Percentiles rank a stretch among this genome's conserved stretches.
phyloP scores from a whole-genome alignment of 2,888 invertebrate genomes.

The Leptinotarsa rubiginosa region DNA sequence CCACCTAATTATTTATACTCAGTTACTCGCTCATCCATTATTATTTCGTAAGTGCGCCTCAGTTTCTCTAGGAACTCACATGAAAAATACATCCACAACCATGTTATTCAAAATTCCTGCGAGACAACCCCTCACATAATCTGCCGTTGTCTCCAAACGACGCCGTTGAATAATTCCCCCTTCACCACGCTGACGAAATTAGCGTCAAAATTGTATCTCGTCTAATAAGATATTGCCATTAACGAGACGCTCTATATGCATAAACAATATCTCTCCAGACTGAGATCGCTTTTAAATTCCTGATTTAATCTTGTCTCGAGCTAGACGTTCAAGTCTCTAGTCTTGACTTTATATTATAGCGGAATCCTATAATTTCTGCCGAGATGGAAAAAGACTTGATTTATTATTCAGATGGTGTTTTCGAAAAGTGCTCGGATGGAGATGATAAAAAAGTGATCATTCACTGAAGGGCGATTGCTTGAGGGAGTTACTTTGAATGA shows the following conservation, averaged over 20 bases:
- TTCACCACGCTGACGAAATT: slow-evolving; percentile 34
- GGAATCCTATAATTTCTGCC: slow-evolving; percentile 12
- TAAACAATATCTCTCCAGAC: slow-evolving; percentile 58
- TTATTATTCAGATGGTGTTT: slow-evolving; percentile 7
- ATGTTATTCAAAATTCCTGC: background rate
- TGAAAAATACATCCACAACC: background rate
- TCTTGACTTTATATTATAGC: slow-evolving; percentile 9
- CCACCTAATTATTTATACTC: too few species aligned
- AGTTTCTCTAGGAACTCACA: too few species aligned
- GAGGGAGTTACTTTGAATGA: background rate
- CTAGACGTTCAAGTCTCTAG: slow-evolving; percentile 31
- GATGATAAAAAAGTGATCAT: background rate
- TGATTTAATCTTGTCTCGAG: slow-evolving; percentile 54
- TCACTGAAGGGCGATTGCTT: background rate
- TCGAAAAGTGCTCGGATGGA: slow-evolving; percentile 13
- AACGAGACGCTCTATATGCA: slow-evolving; percentile 60
- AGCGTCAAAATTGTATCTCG: slow-evolving; percentile 28
- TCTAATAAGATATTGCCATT: slow-evolving; percentile 48
- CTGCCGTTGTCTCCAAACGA: background rate
- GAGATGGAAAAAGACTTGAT: background rate
- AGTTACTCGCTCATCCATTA: too few species aligned
- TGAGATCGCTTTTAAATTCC: slow-evolving; percentile 59
- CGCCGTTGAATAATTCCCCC: slow-evolving; percentile 10
- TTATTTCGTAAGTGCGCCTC: too few species aligned
- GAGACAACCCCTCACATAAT: background rate